phyloP scores from a whole-genome alignment of 1,140 invertebrate species.

The Drosophila melanica region DNA sequence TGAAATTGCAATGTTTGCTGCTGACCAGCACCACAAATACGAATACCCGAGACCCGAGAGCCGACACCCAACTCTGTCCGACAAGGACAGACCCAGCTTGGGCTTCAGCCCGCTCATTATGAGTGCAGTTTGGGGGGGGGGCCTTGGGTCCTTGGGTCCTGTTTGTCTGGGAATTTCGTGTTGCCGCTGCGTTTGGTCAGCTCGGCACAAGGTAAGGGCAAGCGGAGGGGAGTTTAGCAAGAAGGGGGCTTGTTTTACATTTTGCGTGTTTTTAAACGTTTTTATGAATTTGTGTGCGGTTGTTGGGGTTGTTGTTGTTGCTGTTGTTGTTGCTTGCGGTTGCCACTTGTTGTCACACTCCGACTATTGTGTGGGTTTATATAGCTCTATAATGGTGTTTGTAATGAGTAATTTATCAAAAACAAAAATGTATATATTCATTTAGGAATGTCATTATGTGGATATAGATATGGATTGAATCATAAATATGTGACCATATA shows the following conservation, averaged over 20 bases:
- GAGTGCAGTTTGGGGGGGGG: slow-evolving; percentile 39
- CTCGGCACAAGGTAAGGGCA: background rate
- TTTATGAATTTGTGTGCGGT: slow-evolving; percentile 73
- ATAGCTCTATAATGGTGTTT: slow-evolving; percentile 5
- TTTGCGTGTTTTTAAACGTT: slow-evolving; percentile 80
- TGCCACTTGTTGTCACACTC: slow-evolving; percentile 44
- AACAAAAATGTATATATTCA: slow-evolving; percentile 1
- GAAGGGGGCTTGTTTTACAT: slow-evolving; percentile 44
- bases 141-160: slow-evolving; percentile 3
- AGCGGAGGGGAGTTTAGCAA: too few relatives aligned
- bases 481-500: too few relatives aligned
- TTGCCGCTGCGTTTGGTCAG: slow-evolving; percentile 45
- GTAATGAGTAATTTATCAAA: background rate
- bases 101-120: slow-evolving; percentile 61
- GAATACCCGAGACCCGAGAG: background rate
- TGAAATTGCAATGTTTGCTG: slow-evolving; percentile 78
- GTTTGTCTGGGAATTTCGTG: slow-evolving; percentile 74
- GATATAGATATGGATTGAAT: background rate
- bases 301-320: slow-evolving; percentile 21
- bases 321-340: slow-evolving; percentile 29
- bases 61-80: background rate
- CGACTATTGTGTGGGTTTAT: background rate
- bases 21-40: slow-evolving; percentile 58
- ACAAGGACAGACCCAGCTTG: background rate
- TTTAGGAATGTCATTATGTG: background rate